A percentile compares a stretch with the other conserved stretches of the same genome.
These are phyloP conservation scores for Linyphia triangularis DNA, from an alignment of 2,888 invertebrate genomes.

Conservation along the genomic window DNA sequence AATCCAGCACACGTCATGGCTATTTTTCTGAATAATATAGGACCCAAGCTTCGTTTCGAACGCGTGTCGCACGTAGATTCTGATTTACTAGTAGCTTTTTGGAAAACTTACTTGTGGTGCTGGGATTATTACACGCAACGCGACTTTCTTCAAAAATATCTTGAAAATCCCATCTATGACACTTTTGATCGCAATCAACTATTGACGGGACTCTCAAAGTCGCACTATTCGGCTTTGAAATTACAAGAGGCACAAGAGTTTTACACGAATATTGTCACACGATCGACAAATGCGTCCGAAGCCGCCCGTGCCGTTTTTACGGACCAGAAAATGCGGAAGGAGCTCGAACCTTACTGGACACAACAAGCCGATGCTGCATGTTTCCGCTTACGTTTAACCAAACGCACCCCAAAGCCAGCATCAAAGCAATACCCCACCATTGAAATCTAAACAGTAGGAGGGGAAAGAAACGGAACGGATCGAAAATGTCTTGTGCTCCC, in stretches of 20 bases:
- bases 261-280: neutral
- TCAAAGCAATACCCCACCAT: too few species aligned
- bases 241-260: neutral
- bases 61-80: neutral
- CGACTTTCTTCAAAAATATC: constrained; percentile 25
- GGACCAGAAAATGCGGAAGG: neutral
- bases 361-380: neutral
- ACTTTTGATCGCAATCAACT: constrained; percentile 25
- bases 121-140: constrained; percentile 4
- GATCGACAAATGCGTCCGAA: neutral
- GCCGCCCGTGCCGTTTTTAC: neutral
- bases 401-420: too few species aligned
- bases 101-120: neutral
- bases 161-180: constrained; percentile 6
- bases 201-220: neutral
- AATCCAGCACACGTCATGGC: neutral
- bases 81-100: neutral
- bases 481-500: too few species aligned
- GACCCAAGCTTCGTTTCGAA: neutral
- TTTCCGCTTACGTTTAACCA: neutral
- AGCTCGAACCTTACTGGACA: constrained; percentile 18
- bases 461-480: too few species aligned
- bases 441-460: too few species aligned
- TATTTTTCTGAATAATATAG: neutral
- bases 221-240: neutral